These are phyloP conservation scores for Drosophila cognata DNA, from an alignment of 2,888 invertebrate species.

Conservation along the genomic window DNA sequence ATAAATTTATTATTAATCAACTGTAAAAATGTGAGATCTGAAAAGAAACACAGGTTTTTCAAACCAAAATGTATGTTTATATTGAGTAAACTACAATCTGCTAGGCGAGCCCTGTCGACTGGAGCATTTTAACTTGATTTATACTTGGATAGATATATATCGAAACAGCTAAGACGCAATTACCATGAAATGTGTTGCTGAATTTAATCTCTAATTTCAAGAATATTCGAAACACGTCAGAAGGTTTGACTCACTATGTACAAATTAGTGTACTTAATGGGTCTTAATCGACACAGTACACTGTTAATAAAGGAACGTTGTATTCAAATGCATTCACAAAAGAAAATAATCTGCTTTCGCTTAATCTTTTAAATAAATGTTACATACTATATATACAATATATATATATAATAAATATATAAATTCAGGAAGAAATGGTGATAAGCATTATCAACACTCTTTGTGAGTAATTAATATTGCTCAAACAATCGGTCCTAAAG, in stretches of 20 bases:
- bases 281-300: neutral
- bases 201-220: neutral
- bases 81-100: neutral
- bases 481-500: neutral
- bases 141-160: neutral
- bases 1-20: too few relatives aligned
- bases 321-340: neutral
- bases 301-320: neutral
- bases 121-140: neutral
- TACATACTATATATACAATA: too few relatives aligned
- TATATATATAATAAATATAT: neutral
- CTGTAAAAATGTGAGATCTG: neutral
- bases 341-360: neutral
- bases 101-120: neutral
- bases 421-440: neutral
- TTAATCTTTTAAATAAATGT: neutral
- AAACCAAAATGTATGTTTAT: neutral
- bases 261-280: neutral
- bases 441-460: conserved; percentile 12
- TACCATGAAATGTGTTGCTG: neutral
- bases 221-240: neutral
- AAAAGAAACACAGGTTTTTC: neutral
- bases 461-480: neutral
- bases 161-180: neutral
- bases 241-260: neutral